A percentile compares a stretch with the other conserved stretches of the same genome.
These are phyloP conservation scores for Lucilia cuprina DNA, from an alignment of 1,140 invertebrate genomes.

Conservation along the genomic window DNA sequence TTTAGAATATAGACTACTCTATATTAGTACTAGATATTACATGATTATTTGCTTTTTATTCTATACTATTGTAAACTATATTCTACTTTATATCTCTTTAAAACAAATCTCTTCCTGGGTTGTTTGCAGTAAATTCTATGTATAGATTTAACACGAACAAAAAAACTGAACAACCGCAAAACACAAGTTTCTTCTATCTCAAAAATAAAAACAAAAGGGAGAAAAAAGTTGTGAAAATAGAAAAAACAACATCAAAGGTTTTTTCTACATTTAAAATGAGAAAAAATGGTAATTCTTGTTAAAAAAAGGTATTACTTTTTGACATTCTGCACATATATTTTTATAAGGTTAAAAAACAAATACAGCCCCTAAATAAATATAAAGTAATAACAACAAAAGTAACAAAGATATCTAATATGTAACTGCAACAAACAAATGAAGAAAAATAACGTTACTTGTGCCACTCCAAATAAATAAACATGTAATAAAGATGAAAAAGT, in stretches of 20 bases:
- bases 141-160: background rate
- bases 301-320: background rate
- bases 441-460: background rate
- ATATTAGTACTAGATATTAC: too few species aligned
- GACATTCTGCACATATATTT: background rate
- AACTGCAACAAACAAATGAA: background rate
- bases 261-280: background rate
- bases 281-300: background rate
- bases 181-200: background rate
- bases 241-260: background rate
- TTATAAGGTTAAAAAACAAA: background rate
- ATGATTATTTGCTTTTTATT: too few species aligned
- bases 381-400: background rate
- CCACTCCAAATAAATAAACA: background rate
- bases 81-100: too few species aligned
- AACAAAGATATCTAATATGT: background rate
- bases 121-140: background rate
- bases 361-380: background rate
- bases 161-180: too few species aligned
- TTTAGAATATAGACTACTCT: too few species aligned
- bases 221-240: background rate
- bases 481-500: background rate
- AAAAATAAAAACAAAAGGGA: background rate
- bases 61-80: too few species aligned
- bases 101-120: background rate